Percentiles rank a stretch among this genome's conserved stretches.
Conservation (phyloP, 2,797 vertebrate genomes). For the Falco columbarius region DNA sequence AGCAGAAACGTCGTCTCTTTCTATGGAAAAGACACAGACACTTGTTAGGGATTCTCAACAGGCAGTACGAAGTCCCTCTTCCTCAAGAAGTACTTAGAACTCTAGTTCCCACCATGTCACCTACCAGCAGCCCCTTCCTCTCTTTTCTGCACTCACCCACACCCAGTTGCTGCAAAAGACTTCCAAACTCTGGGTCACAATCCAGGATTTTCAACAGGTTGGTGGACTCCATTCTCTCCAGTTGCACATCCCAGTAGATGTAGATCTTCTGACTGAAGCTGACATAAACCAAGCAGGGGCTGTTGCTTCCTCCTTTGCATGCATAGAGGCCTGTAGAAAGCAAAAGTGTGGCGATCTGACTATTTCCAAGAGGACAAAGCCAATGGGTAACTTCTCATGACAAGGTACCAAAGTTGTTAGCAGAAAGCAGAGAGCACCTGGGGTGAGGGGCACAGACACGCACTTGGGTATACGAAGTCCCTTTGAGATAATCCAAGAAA, state of each 20-base stretch:
- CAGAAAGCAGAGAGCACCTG: background rate
- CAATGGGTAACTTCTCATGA: background rate
- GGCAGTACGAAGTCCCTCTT: background rate
- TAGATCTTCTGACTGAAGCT: conserved; percentile 97
- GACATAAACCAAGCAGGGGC: conserved; percentile 95
- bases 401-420: background rate
- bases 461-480: background rate
- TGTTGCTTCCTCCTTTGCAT: conserved; percentile 91
- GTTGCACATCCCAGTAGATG: conserved; percentile 94
- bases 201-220: conserved; percentile 90
- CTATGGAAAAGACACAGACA: conserved; percentile 68
- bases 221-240: conserved; percentile 96
- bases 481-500: background rate
- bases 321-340: conserved; percentile 88
- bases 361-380: background rate
- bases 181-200: conserved; percentile 80
- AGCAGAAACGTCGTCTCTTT: conserved; percentile 79
- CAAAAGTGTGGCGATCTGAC: background rate
- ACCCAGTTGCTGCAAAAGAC: conserved; percentile 80
- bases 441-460: background rate
- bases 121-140: background rate
- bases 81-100: background rate
- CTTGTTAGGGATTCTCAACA: background rate
- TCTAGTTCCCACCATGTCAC: background rate
- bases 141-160: conserved; percentile 82